These are phyloP conservation scores for Aphelenchoides avenae DNA, from an alignment of 1,140 invertebrate species.

Conservation along the genomic window DNA sequence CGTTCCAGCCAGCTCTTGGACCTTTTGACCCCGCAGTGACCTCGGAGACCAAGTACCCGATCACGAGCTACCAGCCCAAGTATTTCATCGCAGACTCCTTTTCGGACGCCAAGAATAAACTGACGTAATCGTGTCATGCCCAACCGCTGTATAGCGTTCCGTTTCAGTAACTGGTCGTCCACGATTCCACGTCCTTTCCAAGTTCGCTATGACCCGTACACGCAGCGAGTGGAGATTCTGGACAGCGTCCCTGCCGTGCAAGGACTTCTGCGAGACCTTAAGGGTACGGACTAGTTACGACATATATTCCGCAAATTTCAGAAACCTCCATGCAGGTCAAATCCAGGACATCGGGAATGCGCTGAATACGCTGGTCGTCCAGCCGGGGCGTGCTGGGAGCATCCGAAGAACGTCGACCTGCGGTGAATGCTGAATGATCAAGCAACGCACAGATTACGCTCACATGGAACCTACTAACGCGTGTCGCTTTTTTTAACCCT, in stretches of 20 bases:
- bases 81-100: conserved; percentile 94
- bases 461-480: too few relatives aligned
- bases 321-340: too few relatives aligned
- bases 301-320: conserved; percentile 1
- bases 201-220: conserved; percentile 92
- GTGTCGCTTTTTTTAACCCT: too few relatives aligned
- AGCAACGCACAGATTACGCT: too few relatives aligned
- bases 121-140: conserved; percentile 74
- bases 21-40: conserved; percentile 82
- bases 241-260: conserved; percentile 50
- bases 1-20: conserved; percentile 74
- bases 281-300: too few relatives aligned
- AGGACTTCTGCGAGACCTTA: conserved; percentile 49
- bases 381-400: too few relatives aligned
- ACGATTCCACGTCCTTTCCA: conserved; percentile 86
- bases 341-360: too few relatives aligned
- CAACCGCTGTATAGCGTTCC: background rate
- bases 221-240: conserved; percentile 83
- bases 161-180: conserved; percentile 77
- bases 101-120: conserved; percentile 88
- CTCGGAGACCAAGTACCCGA: conserved; percentile 82
- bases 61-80: conserved; percentile 90
- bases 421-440: too few relatives aligned
- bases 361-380: too few relatives aligned
- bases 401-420: too few relatives aligned